Percentiles rank a stretch among this genome's conserved stretches.
These are phyloP conservation scores for Diorhabda elongata DNA, from an alignment of 1,140 invertebrate genomes.

Conservation along the genomic window DNA sequence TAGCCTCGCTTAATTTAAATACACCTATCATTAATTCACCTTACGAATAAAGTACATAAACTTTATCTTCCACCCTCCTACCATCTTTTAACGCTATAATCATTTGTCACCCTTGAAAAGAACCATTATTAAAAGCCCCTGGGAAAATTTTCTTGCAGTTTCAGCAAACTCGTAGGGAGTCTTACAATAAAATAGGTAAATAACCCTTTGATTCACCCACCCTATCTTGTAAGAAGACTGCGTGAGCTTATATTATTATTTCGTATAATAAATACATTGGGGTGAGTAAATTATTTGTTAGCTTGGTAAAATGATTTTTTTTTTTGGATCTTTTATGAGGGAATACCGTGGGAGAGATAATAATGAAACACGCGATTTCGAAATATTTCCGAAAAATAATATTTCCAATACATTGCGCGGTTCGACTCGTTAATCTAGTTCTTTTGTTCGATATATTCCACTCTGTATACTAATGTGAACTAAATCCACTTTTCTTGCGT, in stretches of 20 bases:
- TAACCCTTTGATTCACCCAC: background rate
- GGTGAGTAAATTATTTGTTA: too few species aligned
- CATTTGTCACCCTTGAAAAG: background rate
- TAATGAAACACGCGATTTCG: too few species aligned
- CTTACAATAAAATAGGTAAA: background rate
- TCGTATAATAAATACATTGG: background rate
- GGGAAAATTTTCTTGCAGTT: background rate
- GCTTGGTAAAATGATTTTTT: too few species aligned
- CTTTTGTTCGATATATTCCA: background rate
- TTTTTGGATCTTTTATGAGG: too few species aligned
- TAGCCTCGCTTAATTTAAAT: background rate
- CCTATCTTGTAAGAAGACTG: constrained; percentile 1
- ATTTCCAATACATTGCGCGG: too few species aligned
- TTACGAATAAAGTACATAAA: background rate
- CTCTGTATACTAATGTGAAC: background rate
- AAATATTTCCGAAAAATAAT: too few species aligned
- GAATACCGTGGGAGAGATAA: too few species aligned
- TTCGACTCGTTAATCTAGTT: too few species aligned
- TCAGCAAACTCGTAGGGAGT: background rate
- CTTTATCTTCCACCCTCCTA: background rate
- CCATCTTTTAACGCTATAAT: background rate
- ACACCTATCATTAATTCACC: background rate
- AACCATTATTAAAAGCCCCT: background rate
- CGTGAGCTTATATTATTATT: constrained; percentile 2
- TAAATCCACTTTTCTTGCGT: constrained; percentile 2